These are phyloP conservation scores for Melieria crassipennis DNA, from an alignment of 2,888 invertebrate genomes.

Conservation along the genomic window DNA sequence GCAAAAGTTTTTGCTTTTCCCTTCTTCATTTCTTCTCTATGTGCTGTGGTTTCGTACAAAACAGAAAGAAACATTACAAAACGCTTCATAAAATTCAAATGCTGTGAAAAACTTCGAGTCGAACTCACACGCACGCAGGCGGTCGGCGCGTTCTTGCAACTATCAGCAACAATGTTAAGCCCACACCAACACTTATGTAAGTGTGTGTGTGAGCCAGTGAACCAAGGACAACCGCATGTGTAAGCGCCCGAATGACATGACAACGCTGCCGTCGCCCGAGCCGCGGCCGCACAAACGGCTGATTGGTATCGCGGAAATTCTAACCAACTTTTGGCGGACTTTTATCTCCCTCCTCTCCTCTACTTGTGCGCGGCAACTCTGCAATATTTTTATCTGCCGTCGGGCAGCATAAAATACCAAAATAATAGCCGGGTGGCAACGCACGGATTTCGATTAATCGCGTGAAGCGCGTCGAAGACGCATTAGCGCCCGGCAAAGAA, in stretches of 20 bases:
- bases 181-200: neutral
- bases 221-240: neutral
- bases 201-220: neutral
- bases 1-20: conserved; percentile 51
- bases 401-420: conserved; percentile 10
- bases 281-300: neutral
- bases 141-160: too few relatives aligned
- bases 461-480: conserved; percentile 31
- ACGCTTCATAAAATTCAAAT: conserved; percentile 34
- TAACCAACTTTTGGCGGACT: conserved; percentile 2
- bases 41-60: neutral
- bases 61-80: conserved; percentile 25
- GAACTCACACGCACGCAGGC: too few relatives aligned
- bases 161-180: neutral
- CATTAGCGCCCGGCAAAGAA: conserved; percentile 48
- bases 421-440: too few relatives aligned
- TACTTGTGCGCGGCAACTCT: neutral
- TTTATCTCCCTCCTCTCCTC: neutral
- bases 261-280: too few relatives aligned
- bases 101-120: too few relatives aligned
- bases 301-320: conserved; percentile 27
- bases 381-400: neutral
- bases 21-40: neutral
- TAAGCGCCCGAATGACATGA: too few relatives aligned
- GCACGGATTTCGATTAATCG: conserved; percentile 50